These are phyloP conservation scores for Aphaenogaster rudis DNA, from an alignment of 1,140 invertebrate species.

Conservation along the genomic window DNA sequence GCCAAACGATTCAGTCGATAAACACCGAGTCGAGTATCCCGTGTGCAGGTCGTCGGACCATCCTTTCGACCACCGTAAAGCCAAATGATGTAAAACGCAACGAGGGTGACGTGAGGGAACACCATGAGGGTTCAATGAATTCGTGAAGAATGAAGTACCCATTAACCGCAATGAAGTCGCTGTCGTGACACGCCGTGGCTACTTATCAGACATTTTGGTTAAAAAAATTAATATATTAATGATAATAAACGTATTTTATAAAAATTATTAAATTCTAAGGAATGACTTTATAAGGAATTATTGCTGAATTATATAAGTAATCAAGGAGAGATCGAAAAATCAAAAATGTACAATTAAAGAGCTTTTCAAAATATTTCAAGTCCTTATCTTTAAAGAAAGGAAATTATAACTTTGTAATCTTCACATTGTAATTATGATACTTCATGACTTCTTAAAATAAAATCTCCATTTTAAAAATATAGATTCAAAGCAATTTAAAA, in stretches of 20 bases:
- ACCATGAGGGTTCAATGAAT: conserved; percentile 24
- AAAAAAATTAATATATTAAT: neutral
- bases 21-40: conserved; percentile 65
- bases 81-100: conserved; percentile 80
- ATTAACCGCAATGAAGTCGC: neutral
- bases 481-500: neutral
- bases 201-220: neutral
- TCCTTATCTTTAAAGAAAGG: neutral
- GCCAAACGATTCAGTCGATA: conserved; percentile 72
- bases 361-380: neutral
- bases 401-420: neutral
- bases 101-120: conserved; percentile 71
- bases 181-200: neutral
- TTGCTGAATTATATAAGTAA: neutral
- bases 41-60: conserved; percentile 42
- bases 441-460: neutral
- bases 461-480: neutral
- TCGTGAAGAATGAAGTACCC: neutral
- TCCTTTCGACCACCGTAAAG: conserved; percentile 74
- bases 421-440: neutral
- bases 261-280: neutral
- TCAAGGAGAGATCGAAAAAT: neutral
- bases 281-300: neutral
- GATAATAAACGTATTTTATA: neutral
- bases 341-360: neutral